Evolutionary conservation across 2,113 vertebrate species (phyloP).

Genomic region (Mesoclemmys tuberculata): DNA sequence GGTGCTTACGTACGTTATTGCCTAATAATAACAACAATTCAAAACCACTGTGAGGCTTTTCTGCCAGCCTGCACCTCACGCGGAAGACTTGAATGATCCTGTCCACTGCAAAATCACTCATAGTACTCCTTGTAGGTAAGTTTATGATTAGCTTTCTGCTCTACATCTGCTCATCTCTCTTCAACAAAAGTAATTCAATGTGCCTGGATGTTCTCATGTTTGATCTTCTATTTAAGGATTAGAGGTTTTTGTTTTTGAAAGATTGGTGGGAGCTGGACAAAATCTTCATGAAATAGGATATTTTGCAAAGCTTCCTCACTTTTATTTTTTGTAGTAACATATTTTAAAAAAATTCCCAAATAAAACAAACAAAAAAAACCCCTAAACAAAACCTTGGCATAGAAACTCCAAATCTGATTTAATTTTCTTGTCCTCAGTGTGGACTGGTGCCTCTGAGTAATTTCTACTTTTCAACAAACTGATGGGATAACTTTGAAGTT

Average conservation of each 20-base stretch:
- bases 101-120: background rate
- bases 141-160: background rate
- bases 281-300: background rate
- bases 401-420: background rate
- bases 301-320: background rate
- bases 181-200: background rate
- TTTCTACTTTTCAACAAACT: background rate
- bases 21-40: conserved; percentile 42
- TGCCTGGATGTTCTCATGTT: background rate
- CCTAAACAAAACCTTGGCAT: background rate
- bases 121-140: background rate
- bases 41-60: background rate
- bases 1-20: conserved; percentile 26
- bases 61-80: conserved; percentile 6
- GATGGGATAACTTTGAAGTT: background rate
- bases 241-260: background rate
- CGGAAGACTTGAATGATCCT: background rate
- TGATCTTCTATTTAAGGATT: background rate
- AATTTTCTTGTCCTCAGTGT: background rate
- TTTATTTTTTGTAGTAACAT: background rate
- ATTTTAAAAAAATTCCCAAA: background rate
- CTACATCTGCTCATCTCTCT: background rate
- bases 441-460: background rate
- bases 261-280: too few species aligned
- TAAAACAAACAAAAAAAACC: background rate